Percentiles rank a stretch among this genome's conserved stretches.
Evolutionary conservation across 2,888 invertebrate species (phyloP).

Genomic region (Cremastinae sp.): DNA sequence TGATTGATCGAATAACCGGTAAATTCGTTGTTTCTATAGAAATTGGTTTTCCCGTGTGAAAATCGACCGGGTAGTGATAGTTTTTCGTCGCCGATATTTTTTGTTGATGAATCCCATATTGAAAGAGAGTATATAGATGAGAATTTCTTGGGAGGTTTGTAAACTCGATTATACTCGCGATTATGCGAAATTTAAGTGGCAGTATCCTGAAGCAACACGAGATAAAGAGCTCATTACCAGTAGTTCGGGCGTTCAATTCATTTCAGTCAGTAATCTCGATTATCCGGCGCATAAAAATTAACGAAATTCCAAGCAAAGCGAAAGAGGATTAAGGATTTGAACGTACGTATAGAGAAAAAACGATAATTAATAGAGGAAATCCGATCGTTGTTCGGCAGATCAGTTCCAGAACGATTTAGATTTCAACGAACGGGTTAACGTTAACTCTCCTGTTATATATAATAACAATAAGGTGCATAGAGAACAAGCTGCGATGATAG

Average conservation of each 20-base stretch:
- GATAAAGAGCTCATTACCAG: too few relatives aligned
- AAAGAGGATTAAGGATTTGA: too few relatives aligned
- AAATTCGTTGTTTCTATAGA: background rate
- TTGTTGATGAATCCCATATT: background rate
- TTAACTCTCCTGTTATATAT: background rate
- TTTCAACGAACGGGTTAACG: background rate
- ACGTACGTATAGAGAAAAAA: background rate
- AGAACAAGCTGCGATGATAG: conserved; percentile 7
- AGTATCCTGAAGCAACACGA: too few relatives aligned
- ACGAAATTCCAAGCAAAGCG: too few relatives aligned
- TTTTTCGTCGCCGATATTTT: background rate
- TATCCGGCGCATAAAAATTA: too few relatives aligned
- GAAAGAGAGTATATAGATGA: too few relatives aligned
- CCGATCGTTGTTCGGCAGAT: conserved; percentile 5
- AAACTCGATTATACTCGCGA: too few relatives aligned
- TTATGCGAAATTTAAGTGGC: too few relatives aligned
- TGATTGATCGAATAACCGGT: conserved; percentile 1
- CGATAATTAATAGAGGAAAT: conserved; percentile 4
- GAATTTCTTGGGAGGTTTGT: too few relatives aligned
- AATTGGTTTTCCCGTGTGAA: background rate
- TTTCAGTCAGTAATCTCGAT: too few relatives aligned
- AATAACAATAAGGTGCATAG: conserved; percentile 1
- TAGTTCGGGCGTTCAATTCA: too few relatives aligned
- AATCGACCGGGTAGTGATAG: background rate
- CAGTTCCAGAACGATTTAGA: conserved; percentile 1